These are phyloP conservation scores for Peribatodes rhomboidaria DNA, from an alignment of 2,888 invertebrate species.

Conservation along the genomic window DNA sequence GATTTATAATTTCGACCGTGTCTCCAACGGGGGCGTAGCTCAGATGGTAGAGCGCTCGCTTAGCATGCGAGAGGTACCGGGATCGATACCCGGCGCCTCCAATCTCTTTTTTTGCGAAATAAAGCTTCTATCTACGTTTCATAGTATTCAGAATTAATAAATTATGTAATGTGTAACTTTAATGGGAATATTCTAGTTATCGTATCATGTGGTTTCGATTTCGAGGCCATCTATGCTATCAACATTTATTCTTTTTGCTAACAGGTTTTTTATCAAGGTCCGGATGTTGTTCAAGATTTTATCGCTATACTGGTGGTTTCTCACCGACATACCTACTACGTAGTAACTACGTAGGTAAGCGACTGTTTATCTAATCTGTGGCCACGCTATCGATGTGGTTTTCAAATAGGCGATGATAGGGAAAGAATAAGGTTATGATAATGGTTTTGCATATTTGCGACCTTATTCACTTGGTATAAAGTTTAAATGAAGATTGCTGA, in stretches of 20 bases:
- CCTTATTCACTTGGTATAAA: slow-evolving; percentile 5
- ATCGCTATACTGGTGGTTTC: slow-evolving; percentile 34
- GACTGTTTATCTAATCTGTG: slow-evolving; percentile 29
- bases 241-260: slow-evolving; percentile 22
- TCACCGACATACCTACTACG: slow-evolving; percentile 23
- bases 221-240: slow-evolving; percentile 22
- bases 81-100: slow-evolving; percentile 87
- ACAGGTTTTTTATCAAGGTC: slow-evolving; percentile 41
- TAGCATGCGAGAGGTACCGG: slow-evolving; percentile 87
- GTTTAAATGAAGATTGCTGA: background rate
- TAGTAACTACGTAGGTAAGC: slow-evolving; percentile 15
- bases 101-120: slow-evolving; percentile 43
- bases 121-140: background rate
- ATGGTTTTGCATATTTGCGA: slow-evolving; percentile 5
- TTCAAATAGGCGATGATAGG: slow-evolving; percentile 6
- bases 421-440: background rate
- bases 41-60: slow-evolving; percentile 87
- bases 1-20: background rate
- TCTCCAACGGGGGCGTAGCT: slow-evolving; percentile 79
- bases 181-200: slow-evolving; percentile 13
- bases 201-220: slow-evolving; percentile 36
- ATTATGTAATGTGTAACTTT: background rate
- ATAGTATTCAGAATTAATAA: too few relatives aligned
- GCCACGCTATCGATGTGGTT: slow-evolving; percentile 22
- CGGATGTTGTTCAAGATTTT: slow-evolving; percentile 45